Conservation (phyloP, 2,113 vertebrate genomes). For the Vimba vimba region DNA sequence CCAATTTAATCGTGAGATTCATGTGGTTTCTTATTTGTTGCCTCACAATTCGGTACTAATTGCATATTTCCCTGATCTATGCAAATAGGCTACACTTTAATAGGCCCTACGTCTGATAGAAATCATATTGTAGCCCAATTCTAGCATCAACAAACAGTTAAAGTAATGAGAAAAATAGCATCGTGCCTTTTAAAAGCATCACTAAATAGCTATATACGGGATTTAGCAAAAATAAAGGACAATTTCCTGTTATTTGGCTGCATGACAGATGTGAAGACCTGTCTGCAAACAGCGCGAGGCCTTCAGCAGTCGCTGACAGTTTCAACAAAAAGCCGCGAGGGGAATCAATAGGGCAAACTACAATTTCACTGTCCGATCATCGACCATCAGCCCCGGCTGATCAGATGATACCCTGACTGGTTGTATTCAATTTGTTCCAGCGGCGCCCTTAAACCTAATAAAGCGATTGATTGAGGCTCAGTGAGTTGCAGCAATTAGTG, state of each 20-base stretch:
- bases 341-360: slow-evolving; percentile 70
- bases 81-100: background rate
- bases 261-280: background rate
- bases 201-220: background rate
- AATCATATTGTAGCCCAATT: background rate
- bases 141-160: background rate
- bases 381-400: slow-evolving; percentile 74
- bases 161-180: no score
- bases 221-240: background rate
- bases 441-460: slow-evolving; percentile 78
- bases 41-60: background rate
- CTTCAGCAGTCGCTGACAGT: slow-evolving; percentile 69
- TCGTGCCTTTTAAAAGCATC: background rate
- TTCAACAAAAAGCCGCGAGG: slow-evolving; percentile 61
- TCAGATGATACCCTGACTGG: slow-evolving; percentile 78
- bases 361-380: slow-evolving; percentile 73
- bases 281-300: slow-evolving; percentile 13
- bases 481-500: slow-evolving; percentile 85
- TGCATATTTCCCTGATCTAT: background rate
- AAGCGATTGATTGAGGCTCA: slow-evolving; percentile 87
- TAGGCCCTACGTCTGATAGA: background rate
- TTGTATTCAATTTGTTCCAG: slow-evolving; percentile 83
- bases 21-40: background rate
- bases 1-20: background rate
- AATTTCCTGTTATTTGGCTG: background rate